Evolutionary conservation across 2,888 invertebrate genomes (phyloP).

Genomic region (Phania funesta): DNA sequence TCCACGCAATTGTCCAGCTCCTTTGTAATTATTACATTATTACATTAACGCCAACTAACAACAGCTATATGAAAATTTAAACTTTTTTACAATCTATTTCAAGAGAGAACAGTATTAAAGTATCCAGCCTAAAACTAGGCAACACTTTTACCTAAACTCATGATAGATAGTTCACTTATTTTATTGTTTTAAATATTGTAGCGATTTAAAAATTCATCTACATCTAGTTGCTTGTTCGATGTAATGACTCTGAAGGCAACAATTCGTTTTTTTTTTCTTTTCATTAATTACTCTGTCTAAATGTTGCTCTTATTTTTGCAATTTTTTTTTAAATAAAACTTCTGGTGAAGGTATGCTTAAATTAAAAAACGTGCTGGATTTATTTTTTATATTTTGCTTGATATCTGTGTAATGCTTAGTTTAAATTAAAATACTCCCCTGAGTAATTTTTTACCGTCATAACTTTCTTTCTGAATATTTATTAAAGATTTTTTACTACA

Average conservation of each 20-base stretch:
- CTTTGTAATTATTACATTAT: too few relatives aligned
- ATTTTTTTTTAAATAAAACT: slow-evolving; percentile 10
- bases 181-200: too few relatives aligned
- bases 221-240: background rate
- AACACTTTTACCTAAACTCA: too few relatives aligned
- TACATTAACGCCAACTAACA: too few relatives aligned
- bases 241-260: slow-evolving; percentile 8
- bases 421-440: slow-evolving; percentile 66
- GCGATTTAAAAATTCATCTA: too few relatives aligned
- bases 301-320: slow-evolving; percentile 37
- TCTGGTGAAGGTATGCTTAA: slow-evolving; percentile 17
- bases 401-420: slow-evolving; percentile 59
- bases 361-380: slow-evolving; percentile 53
- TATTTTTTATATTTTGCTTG: slow-evolving; percentile 42
- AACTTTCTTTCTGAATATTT: slow-evolving; percentile 44
- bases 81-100: too few relatives aligned
- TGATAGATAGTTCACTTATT: too few relatives aligned
- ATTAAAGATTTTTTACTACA: background rate
- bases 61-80: too few relatives aligned
- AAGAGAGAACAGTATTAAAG: too few relatives aligned
- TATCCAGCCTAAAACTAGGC: too few relatives aligned
- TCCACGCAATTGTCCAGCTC: too few relatives aligned
- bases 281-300: slow-evolving; percentile 64
- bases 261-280: slow-evolving; percentile 25
- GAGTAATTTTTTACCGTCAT: slow-evolving; percentile 64